Evolutionary conservation across 2,113 vertebrate genomes (phyloP).

Genomic region (Capreolus pygargus): DNA sequence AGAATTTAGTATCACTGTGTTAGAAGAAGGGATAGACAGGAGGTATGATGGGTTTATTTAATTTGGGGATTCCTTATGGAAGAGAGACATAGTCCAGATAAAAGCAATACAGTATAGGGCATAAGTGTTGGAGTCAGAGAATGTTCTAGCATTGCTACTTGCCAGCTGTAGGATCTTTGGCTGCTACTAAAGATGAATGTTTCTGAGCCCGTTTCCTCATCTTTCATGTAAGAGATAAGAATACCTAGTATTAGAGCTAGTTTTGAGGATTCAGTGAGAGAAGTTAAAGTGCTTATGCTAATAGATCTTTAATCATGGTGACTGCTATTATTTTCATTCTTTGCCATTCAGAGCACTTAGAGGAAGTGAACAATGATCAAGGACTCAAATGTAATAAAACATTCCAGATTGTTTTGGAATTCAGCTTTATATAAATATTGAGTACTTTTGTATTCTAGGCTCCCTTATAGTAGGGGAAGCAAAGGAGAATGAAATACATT

Average conservation of each 20-base stretch:
- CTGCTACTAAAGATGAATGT: not conserved
- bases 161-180: not conserved
- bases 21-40: not conserved
- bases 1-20: not conserved
- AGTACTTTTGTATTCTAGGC: not conserved
- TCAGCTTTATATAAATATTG: not conserved
- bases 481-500: not conserved
- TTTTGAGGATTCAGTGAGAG: not conserved
- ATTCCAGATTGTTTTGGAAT: slow-evolving; percentile 5
- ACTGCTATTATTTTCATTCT: not conserved
- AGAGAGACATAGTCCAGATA: not conserved
- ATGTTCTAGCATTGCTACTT: not conserved
- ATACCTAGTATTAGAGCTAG: not conserved
- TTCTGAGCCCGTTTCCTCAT: not conserved
- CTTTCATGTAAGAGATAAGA: not conserved
- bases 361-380: not conserved
- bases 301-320: not conserved
- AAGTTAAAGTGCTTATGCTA: not conserved
- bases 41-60: not conserved
- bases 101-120: not conserved
- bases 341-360: not conserved
- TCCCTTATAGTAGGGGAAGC: not conserved
- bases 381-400: not conserved
- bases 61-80: not conserved
- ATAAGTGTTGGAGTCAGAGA: not conserved